phyloP scores from a whole-genome alignment of 2,797 vertebrate genomes.

The Nothura maculosa region DNA sequence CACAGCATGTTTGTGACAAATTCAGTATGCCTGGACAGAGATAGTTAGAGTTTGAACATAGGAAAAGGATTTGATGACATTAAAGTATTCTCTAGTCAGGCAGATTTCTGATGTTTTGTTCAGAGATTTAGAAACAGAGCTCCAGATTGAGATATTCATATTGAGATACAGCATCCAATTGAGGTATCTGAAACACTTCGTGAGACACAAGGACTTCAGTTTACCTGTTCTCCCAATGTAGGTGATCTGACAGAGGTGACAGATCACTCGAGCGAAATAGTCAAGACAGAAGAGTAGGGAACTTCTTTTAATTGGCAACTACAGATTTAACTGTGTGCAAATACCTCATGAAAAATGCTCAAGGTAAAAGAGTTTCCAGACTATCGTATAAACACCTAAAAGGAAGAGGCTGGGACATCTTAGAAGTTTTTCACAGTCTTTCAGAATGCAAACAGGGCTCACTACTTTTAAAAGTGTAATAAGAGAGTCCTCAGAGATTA shows the following conservation, averaged over 20 bases:
- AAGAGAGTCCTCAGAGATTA: not conserved
- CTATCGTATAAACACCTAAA: too few relatives aligned
- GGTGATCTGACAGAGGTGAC: not conserved
- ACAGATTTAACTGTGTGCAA: not conserved
- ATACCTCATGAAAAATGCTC: not conserved
- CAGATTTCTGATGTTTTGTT: not conserved
- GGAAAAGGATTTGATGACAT: not conserved
- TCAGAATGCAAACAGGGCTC: not conserved
- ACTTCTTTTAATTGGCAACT: not conserved
- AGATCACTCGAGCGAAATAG: not conserved
- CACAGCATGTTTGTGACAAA: not conserved
- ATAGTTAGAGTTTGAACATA: not conserved
- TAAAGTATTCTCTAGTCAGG: not conserved
- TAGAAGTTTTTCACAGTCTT: not conserved
- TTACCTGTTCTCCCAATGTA: not conserved
- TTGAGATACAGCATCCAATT: too few relatives aligned
- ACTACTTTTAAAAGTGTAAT: accelerated
- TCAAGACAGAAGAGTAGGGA: not conserved
- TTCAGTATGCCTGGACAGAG: not conserved
- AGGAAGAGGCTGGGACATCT: too few relatives aligned
- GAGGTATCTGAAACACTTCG: not conserved
- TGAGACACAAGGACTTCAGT: not conserved
- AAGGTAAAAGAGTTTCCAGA: not conserved
- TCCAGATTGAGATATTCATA: not conserved
- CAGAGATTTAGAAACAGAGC: not conserved